phyloP scores from a whole-genome alignment of 2,113 vertebrate species.

The Tachuris rubrigastra region DNA sequence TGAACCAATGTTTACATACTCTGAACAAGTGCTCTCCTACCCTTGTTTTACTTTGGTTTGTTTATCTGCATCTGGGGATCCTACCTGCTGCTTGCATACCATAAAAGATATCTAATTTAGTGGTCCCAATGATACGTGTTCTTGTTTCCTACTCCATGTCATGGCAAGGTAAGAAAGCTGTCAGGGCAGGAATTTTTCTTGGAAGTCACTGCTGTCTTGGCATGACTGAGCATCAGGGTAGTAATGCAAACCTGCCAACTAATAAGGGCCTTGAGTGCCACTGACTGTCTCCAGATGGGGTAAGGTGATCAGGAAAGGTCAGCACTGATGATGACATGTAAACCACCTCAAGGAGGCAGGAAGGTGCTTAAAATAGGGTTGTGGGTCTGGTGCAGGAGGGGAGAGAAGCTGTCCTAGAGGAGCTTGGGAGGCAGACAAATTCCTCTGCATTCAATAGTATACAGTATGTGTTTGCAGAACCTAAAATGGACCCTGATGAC shows the following conservation, averaged over 20 bases:
- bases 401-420: neutral
- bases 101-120: neutral
- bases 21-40: neutral
- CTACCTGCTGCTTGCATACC: neutral
- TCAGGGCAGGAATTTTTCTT: neutral
- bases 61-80: neutral
- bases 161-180: neutral
- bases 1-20: neutral
- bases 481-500: neutral
- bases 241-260: neutral
- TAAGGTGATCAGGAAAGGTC: neutral
- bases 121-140: neutral
- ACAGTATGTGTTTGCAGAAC: neutral
- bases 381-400: neutral
- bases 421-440: neutral
- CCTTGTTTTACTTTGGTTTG: neutral
- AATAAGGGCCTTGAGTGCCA: neutral
- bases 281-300: neutral
- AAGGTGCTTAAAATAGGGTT: neutral
- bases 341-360: neutral
- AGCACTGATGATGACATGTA: neutral
- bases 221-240: neutral
- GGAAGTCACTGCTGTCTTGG: neutral
- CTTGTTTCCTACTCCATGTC: fast-evolving
- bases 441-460: neutral